phyloP scores from a whole-genome alignment of 2,797 vertebrate genomes.

The Coreius guichenoti region DNA sequence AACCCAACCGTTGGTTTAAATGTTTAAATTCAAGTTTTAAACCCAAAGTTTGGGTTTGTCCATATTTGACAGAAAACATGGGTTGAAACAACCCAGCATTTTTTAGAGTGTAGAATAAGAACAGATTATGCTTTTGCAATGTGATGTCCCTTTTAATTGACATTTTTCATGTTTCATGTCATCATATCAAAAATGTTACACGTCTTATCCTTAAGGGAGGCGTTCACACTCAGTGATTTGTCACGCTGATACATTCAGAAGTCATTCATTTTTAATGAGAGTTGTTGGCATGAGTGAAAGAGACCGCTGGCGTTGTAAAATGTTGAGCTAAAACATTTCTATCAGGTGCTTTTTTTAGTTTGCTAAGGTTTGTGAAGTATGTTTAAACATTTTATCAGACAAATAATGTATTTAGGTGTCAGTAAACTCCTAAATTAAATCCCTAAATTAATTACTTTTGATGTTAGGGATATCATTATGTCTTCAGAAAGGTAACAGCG shows the following conservation, averaged over 20 bases:
- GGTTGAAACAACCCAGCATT: background rate
- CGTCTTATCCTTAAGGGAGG: background rate
- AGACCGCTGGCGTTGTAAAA: no score
- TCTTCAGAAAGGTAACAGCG: background rate
- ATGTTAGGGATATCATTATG: background rate
- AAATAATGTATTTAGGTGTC: background rate
- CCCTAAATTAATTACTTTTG: background rate
- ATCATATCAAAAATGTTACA: background rate
- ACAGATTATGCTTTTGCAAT: background rate
- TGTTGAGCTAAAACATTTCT: background rate
- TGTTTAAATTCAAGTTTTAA: background rate
- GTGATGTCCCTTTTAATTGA: background rate
- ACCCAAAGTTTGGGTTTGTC: no score
- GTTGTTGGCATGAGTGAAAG: background rate
- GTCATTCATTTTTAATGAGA: constrained; percentile 5
- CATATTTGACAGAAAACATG: no score
- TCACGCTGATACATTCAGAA: background rate
- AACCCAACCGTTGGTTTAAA: background rate
- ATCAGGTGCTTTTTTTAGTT: background rate
- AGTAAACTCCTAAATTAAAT: background rate
- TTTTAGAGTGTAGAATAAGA: background rate
- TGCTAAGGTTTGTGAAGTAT: background rate
- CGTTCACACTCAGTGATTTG: background rate
- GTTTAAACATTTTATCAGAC: background rate
- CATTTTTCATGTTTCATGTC: background rate